Evolutionary conservation across 92 coral and sea anemone species (phyloP), one percentile per base, ranked within the genome.

Genomic region (Zoanthus solanderi): DNA sequence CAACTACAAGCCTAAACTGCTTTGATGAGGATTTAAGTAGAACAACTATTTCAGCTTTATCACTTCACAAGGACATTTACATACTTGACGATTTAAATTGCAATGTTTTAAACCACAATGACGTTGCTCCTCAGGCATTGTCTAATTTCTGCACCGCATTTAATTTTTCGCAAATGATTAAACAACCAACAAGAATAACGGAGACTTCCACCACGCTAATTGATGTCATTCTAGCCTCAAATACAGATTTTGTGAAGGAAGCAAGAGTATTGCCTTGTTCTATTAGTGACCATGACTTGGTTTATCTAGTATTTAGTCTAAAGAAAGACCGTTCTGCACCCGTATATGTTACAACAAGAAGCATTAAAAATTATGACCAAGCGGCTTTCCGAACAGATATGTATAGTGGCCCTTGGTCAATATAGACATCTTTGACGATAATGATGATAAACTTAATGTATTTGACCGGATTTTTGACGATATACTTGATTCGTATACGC

Each of bases 281-380:
- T 18, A 82, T 91, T 1, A 91, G 89, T 34, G 94, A 90, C 54
- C 94, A 91, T 58, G 94, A 91, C 46, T 16, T 88, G 18, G 46
- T 16, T 23, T 23, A 23, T 23, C 23, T 23, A 23, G 23, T 23
- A 23, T 23, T 23, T 23, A 23, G 23, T 23, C 47, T 88, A 57
- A 91, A 91, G 79, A 91, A 84, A 47, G 79, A 74, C 9, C 92
- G 91, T 46, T 66, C 91, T 28, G 82, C 71, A 50, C 85, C 88
- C 42, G 92, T 75, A 29, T 89, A 73, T 89, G 76, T 89, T 18
- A 89, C 84, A 58, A 83, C 92, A 30, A 89, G 92, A 83, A 89
- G 88, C 57, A 74, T 83, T 47, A 84, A 90, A 71, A 71, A 84
- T 30, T 90, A 84, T 67, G 67, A 85, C 17, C 77, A 28, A 23